Evolutionary conservation across 2,797 vertebrate species (phyloP).

Genomic region (Gymnopithys bicolor): DNA sequence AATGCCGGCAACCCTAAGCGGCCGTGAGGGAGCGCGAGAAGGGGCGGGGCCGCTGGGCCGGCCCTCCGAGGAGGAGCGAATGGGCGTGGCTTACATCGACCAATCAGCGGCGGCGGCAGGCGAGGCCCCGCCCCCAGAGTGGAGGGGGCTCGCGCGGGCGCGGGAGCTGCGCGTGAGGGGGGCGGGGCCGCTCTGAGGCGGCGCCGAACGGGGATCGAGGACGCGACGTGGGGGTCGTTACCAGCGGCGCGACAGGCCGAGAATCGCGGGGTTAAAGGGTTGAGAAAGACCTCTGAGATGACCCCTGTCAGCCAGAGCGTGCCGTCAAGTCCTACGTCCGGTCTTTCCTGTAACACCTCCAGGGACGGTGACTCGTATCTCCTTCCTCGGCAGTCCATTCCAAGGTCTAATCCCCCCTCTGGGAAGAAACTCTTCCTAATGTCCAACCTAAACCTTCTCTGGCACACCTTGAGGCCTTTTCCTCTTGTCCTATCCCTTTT

Average conservation of each 20-base stretch:
- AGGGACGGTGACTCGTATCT: rapidly evolving
- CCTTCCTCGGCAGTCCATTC: no score
- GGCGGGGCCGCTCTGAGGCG: no score
- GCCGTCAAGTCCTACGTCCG: neutral
- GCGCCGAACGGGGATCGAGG: no score
- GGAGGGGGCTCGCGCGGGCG: rapidly evolving
- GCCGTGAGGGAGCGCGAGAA: no score
- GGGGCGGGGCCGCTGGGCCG: rapidly evolving
- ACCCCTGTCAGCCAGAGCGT: no score
- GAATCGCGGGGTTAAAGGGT: rapidly evolving
- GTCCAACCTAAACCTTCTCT: neutral
- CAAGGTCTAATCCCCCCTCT: rapidly evolving
- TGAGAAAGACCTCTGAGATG: no score
- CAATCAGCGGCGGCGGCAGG: rapidly evolving
- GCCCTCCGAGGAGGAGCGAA: rapidly evolving
- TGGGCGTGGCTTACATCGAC: rapidly evolving
- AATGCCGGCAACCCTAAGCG: rapidly evolving
- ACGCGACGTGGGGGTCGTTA: no score
- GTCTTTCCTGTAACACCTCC: neutral
- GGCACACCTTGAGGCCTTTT: neutral
- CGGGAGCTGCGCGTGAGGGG: neutral
- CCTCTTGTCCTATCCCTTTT: neutral
- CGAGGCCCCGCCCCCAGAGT: rapidly evolving
- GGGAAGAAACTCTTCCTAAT: neutral
- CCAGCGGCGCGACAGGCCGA: rapidly evolving